Conservation (phyloP, 1,140 invertebrate species). For the Atta colombica region DNA sequence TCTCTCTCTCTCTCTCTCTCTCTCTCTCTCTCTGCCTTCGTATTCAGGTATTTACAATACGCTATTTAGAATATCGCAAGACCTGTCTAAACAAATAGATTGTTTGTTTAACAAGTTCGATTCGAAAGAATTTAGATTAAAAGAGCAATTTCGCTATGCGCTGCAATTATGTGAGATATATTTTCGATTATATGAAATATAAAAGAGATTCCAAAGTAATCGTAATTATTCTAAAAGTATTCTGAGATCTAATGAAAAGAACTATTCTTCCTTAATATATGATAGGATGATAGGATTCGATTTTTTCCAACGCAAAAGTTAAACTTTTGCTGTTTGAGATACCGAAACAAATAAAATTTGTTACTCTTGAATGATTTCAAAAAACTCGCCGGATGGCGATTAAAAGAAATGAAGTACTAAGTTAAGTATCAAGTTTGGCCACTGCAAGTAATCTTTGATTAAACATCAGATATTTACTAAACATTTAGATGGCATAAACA, state of each 20-base stretch:
- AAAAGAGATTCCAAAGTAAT: neutral
- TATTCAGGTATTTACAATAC: neutral
- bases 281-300: neutral
- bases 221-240: neutral
- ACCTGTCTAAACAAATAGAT: slow-evolving; percentile 4
- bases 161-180: neutral
- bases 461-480: neutral
- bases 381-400: neutral
- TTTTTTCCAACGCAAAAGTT: neutral
- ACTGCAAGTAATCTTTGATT: slow-evolving; percentile 14
- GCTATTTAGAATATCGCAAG: slow-evolving; percentile 2
- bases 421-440: neutral
- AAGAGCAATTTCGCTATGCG: neutral
- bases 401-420: neutral
- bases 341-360: neutral
- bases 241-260: neutral
- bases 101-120: slow-evolving; percentile 26
- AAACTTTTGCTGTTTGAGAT: neutral
- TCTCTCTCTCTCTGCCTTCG: neutral
- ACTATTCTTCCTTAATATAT: neutral
- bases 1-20: neutral
- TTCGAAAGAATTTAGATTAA: neutral
- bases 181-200: neutral
- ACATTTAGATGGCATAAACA: slow-evolving; percentile 5
- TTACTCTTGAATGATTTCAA: neutral